phyloP scores from a whole-genome alignment of 2,888 invertebrate genomes.

The Drosophila falleni region DNA sequence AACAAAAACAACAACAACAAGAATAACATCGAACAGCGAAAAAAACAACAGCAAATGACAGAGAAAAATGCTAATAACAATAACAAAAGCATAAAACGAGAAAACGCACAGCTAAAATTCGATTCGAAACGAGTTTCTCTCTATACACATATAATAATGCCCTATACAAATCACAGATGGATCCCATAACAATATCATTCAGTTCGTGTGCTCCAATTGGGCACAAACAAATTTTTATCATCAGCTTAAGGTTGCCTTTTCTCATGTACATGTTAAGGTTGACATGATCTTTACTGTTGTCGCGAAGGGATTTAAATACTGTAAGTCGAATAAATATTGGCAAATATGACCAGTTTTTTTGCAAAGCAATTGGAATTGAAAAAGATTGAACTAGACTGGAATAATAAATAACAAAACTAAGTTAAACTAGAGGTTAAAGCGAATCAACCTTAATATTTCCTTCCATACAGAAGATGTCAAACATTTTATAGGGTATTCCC shows the following conservation, averaged over 20 bases:
- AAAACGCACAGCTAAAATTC: conserved; percentile 54
- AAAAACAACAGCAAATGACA: conserved; percentile 65
- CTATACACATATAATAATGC: conserved; percentile 34
- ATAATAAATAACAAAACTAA: too few species aligned
- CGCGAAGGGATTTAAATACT: background rate
- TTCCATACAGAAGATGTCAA: background rate
- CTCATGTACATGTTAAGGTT: background rate
- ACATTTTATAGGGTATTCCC: conserved; percentile 23
- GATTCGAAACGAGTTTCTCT: conserved; percentile 65
- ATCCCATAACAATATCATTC: conserved; percentile 41
- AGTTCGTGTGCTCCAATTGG: conserved; percentile 17
- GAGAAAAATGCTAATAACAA: conserved; percentile 78
- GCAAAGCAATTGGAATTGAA: too few species aligned
- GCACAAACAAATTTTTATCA: conserved; percentile 4
- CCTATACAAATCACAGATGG: conserved; percentile 40
- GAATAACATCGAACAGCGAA: conserved; percentile 34
- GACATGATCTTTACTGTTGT: background rate
- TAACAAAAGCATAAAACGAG: conserved; percentile 66
- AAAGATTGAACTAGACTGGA: too few species aligned
- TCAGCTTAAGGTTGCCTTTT: background rate
- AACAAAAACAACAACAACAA: conserved; percentile 38
- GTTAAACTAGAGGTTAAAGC: too few species aligned
- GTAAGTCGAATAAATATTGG: too few species aligned
- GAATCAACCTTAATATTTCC: too few species aligned
- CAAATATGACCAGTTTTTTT: too few species aligned